Conservation (phyloP, 2,888 invertebrate genomes). For the Holacanthella duospinosa region DNA sequence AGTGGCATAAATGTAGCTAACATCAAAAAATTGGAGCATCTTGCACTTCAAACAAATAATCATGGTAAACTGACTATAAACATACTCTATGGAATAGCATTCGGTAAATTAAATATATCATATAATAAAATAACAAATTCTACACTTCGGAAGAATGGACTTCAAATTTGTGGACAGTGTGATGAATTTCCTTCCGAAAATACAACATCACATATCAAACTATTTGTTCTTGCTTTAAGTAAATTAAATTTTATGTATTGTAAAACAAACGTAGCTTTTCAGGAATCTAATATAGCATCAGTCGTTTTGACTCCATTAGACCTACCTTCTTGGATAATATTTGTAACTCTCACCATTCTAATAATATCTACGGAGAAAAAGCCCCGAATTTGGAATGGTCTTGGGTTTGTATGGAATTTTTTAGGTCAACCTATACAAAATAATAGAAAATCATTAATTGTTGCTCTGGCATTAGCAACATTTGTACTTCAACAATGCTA, state of each 20-base stretch:
- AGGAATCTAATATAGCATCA: neutral
- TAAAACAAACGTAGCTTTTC: neutral
- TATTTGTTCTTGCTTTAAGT: neutral
- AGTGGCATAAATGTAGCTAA: neutral
- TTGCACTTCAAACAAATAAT: neutral
- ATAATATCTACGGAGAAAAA: neutral
- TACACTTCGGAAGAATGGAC: too few relatives aligned
- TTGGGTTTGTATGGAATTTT: neutral
- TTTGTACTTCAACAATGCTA: neutral
- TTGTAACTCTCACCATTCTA: neutral
- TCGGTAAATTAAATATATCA: neutral
- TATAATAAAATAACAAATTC: neutral
- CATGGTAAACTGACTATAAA: neutral
- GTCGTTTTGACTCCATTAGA: neutral
- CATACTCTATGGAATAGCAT: neutral
- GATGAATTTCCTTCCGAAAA: neutral
- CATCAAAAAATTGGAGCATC: neutral
- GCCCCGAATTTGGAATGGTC: neutral
- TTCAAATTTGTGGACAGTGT: neutral
- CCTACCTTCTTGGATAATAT: neutral
- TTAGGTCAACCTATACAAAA: neutral
- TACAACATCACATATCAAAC: neutral
- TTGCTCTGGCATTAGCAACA: neutral
- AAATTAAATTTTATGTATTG: neutral
- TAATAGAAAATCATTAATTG: neutral